Conservation (phyloP, 2,888 invertebrate species). For the Xestoiulus laeticollis region DNA sequence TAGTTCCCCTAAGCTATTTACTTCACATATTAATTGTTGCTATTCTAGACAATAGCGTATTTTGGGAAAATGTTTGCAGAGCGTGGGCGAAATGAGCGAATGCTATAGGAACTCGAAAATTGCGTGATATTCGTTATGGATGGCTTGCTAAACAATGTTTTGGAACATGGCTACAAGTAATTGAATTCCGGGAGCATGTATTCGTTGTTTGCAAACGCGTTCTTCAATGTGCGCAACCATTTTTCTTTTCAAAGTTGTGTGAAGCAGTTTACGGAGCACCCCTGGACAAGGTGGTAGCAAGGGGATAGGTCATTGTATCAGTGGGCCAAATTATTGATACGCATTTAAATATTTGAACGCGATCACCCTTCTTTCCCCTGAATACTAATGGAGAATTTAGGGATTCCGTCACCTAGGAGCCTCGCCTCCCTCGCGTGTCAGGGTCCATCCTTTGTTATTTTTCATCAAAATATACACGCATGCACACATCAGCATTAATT, state of each 20-base stretch:
- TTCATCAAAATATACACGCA: slow-evolving; percentile 18
- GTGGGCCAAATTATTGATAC: slow-evolving; percentile 43
- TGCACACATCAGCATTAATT: neutral
- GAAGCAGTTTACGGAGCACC: neutral
- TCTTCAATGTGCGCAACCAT: neutral
- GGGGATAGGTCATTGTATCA: slow-evolving; percentile 19
- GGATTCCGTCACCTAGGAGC: slow-evolving; percentile 40
- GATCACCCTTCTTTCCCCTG: slow-evolving; percentile 22
- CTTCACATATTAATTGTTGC: too few species aligned
- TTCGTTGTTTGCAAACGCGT: too few species aligned
- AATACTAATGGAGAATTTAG: slow-evolving; percentile 40
- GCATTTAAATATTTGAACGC: slow-evolving; percentile 30
- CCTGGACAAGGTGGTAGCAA: neutral
- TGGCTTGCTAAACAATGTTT: too few species aligned
- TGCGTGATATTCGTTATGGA: too few species aligned
- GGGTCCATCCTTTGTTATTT: slow-evolving; percentile 39
- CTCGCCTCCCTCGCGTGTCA: slow-evolving; percentile 7
- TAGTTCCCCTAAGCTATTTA: too few species aligned
- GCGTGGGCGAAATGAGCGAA: too few species aligned
- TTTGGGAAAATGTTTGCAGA: too few species aligned
- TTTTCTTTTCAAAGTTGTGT: neutral
- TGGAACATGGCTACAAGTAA: too few species aligned
- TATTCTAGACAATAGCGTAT: too few species aligned
- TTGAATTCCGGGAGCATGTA: too few species aligned
- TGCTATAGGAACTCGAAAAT: too few species aligned